Evolutionary conservation across 2,888 invertebrate species (phyloP), one percentile per base, ranked within the genome.

Genomic region (Choristoneura rosaceana): DNA sequence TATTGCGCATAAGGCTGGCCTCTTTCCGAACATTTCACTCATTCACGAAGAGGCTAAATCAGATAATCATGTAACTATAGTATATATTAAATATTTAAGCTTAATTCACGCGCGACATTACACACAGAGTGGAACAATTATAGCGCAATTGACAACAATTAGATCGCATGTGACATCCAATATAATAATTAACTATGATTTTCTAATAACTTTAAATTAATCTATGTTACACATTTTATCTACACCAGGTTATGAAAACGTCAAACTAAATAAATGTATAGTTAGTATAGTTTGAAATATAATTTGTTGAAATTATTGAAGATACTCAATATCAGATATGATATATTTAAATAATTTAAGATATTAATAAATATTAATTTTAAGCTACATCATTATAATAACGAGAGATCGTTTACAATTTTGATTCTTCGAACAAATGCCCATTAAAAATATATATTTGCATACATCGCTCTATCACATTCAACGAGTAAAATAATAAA

Each of bases 341-440:
- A n/a, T 15, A 7, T 50, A 50, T 7, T 50, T 2, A 12, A 43
- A 43, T 43, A 43, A 12, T 43, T 43, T 43, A 43, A 43, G 4
- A 38, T 38, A 43, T 10, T 52, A 52, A 52, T 52, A 52, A 52
- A 52, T 52, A 47, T n/a, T 47, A 47, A n/a, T 14, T 47, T 7
- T 59, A 64, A 59, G 59, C 38, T 38, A 38, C 4, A 38, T 4
- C 71, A 67, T 74, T 58, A 79, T 78, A 79, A 84, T 80, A 80
- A 80, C 78, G 80, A 82, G 88, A 89, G 88, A 89, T 89, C 88
- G 79, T 82, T 83, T 79, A 76, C 71, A 81, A 80, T 82, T 84
- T 84, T 78, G 81, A 81, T 79, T 81, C 74, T 78, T 74, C 76
- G 79, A 82, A 73, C 80, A 83, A 85, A 83, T 82, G 81, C 81